Evolutionary conservation across 2,113 vertebrate genomes (phyloP).

Genomic region (Noturus placidus): DNA sequence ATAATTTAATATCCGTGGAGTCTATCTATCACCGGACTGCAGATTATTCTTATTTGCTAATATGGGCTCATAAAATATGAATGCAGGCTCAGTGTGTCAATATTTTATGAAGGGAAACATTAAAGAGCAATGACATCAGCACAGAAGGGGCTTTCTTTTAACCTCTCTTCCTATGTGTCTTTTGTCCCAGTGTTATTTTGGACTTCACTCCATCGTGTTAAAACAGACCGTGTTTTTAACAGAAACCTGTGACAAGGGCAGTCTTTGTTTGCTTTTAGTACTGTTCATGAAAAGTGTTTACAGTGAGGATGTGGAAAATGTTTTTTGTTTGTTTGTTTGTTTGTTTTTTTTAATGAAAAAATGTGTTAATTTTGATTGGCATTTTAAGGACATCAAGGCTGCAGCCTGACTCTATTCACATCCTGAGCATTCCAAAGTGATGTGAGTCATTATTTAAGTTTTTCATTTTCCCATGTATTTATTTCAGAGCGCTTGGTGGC

Average conservation of each 20-base stretch:
- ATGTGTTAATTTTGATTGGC: background rate
- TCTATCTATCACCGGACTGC: background rate
- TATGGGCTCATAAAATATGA: slow-evolving; percentile 42
- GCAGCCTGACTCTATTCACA: background rate
- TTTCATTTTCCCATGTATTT: background rate
- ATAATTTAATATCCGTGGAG: background rate
- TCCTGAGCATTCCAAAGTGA: too few species aligned
- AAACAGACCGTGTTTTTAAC: background rate
- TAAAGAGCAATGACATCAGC: slow-evolving; percentile 33
- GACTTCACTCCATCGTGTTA: background rate
- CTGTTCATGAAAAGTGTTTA: background rate
- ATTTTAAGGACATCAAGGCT: background rate
- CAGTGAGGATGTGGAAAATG: too few species aligned
- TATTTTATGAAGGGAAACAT: slow-evolving; percentile 52
- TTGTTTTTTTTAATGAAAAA: background rate
- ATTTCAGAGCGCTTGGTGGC: slow-evolving; percentile 15
- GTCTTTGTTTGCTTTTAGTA: background rate
- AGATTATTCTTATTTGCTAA: slow-evolving; percentile 31
- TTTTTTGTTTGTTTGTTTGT: too few species aligned
- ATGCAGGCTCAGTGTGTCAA: slow-evolving; percentile 27
- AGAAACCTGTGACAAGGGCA: background rate
- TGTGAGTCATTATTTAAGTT: background rate
- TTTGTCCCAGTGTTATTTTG: slow-evolving; percentile 12
- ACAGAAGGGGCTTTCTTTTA: background rate
- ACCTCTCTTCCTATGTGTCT: background rate